Evolutionary conservation across 1,140 invertebrate genomes (phyloP), one percentile per base, ranked within the genome.

Genomic region (Thrips palmi): DNA sequence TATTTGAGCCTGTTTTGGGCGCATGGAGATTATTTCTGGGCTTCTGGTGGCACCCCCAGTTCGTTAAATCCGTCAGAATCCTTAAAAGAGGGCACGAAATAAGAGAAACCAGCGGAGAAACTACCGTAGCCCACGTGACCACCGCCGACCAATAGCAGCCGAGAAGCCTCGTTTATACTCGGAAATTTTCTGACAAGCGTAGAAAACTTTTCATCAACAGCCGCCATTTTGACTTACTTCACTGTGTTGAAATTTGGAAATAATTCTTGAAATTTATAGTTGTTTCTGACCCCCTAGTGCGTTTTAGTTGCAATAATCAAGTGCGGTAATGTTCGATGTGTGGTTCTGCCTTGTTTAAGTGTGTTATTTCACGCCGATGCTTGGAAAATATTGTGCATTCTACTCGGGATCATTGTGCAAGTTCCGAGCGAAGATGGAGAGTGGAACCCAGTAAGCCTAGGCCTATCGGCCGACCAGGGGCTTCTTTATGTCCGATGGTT

Each of bases 171-270:
- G 57, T 68, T 65, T 63, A 61, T 65, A 69, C 68, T 75, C 75
- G 74, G 75, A 68, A 69, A 74, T 74, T 67, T 77, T 76, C 73
- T 80, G 77, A 81, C 79, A 79, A 80, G 76, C 77, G 75, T 79
- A 81, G 71, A 79, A 79, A 81, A 81, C 71, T 79, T 76, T 71
- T 78, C 76, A 77, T 79, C 77, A 81, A 80, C 76, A 81, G 77
- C 77, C 76, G 79, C 79, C 79, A 84, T 84, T 73, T 82, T 82
- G 75, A 68, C 67, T 70, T 67, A 68, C 66, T 24, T 32, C 29
- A 39, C 33, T 42, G 62, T 65, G 70, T 67, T 63, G 65, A 70
- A 70, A 66, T 71, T 70, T 62, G 62, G 63, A 63, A 64, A 63
- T 68, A 69, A 65, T 66, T 65, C 59, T 61, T 58, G 59, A 64